Conservation (phyloP, 2,113 vertebrate genomes). For the Misgurnus mizolepis region DNA sequence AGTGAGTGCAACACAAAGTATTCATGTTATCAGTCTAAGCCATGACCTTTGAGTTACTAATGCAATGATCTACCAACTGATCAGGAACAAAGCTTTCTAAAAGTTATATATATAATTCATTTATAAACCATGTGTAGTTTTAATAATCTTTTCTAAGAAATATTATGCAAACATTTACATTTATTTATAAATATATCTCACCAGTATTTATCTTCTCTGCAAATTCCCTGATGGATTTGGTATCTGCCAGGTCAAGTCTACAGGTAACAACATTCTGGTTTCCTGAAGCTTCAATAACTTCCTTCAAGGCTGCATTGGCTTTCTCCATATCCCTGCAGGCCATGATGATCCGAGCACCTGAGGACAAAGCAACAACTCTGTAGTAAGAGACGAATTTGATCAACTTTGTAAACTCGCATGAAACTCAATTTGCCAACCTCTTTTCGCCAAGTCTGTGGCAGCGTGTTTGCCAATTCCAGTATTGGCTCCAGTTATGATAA, state of each 20-base stretch:
- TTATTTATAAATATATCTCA: constrained; percentile 38
- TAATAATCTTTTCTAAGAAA: too few relatives aligned
- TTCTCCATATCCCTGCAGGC: constrained; percentile 73
- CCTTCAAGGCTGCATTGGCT: constrained; percentile 63
- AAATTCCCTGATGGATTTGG: constrained; percentile 75
- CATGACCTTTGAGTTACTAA: too few relatives aligned
- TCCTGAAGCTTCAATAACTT: constrained; percentile 67
- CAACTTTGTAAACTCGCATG: neutral
- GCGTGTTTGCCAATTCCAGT: constrained; percentile 76
- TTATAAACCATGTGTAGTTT: too few relatives aligned
- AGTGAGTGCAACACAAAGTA: too few relatives aligned
- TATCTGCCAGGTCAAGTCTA: constrained; percentile 75
- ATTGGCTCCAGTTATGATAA: constrained; percentile 75
- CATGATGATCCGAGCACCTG: constrained; percentile 73
- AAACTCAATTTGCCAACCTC: constrained; percentile 59
- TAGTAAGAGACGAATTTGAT: neutral
- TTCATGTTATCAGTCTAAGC: too few relatives aligned
- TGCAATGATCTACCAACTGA: too few relatives aligned
- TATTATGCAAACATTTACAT: too few relatives aligned
- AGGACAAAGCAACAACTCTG: neutral
- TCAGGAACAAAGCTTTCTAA: too few relatives aligned
- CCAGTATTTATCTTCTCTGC: constrained; percentile 73
- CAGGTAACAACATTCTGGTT: constrained; percentile 64
- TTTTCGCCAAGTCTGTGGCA: constrained; percentile 71
- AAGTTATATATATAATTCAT: too few relatives aligned